Conservation (phyloP, 2,888 invertebrate species). For the Teleiodes luculella region DNA sequence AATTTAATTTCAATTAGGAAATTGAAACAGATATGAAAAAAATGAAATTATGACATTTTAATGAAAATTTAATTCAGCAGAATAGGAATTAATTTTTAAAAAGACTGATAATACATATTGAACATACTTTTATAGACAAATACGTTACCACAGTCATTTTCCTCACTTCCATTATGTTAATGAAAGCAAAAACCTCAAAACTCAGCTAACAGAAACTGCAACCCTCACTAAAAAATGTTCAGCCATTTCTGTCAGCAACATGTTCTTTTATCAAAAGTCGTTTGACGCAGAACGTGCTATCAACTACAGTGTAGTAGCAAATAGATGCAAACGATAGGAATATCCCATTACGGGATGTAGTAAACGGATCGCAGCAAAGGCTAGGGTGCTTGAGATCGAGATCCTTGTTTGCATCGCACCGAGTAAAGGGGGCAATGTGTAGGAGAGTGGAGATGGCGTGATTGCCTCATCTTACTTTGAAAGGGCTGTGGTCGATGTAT, state of each 20-base stretch:
- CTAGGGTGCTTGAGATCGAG: slow-evolving; percentile 1
- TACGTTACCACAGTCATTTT: too few species aligned
- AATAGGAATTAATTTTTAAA: too few species aligned
- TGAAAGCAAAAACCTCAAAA: too few species aligned
- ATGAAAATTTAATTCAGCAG: too few species aligned
- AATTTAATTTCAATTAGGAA: too few species aligned
- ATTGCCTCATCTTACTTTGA: not conserved
- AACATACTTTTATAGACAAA: too few species aligned
- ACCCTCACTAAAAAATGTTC: not conserved
- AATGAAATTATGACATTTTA: too few species aligned
- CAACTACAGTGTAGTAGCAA: not conserved
- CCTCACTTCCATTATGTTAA: too few species aligned
- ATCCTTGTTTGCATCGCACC: slow-evolving; percentile 4
- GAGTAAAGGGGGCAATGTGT: not conserved
- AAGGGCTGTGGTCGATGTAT: not conserved
- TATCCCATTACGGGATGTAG: not conserved
- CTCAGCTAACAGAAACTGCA: not conserved
- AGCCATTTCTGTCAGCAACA: not conserved
- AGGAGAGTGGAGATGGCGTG: not conserved
- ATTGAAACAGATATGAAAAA: too few species aligned
- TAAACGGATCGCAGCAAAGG: slow-evolving; percentile 5
- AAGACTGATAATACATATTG: too few species aligned
- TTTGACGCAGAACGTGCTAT: not conserved
- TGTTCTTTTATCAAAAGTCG: not conserved
- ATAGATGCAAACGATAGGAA: slow-evolving; percentile 1